Evolutionary conservation across 2,888 invertebrate species (phyloP).

Genomic region (Zele albiditarsus): DNA sequence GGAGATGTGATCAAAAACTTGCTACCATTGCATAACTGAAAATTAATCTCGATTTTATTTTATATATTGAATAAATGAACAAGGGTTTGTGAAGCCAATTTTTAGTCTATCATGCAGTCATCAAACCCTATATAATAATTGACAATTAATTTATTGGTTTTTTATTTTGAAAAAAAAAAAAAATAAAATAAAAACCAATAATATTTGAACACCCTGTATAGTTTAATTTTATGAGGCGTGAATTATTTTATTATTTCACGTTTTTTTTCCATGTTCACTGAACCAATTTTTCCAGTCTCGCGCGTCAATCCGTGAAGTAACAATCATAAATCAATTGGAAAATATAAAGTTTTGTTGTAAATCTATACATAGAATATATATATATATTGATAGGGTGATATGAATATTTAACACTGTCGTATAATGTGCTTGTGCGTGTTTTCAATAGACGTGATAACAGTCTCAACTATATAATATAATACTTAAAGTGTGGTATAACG

Average conservation of each 20-base stretch:
- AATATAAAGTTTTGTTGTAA: not conserved
- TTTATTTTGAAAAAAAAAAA: too few species aligned
- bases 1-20: too few species aligned
- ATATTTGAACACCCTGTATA: too few species aligned
- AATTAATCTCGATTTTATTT: too few species aligned
- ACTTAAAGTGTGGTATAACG: not conserved
- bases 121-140: too few species aligned
- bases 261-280: not conserved
- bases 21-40: too few species aligned
- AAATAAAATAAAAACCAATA: too few species aligned
- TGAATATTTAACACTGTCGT: not conserved
- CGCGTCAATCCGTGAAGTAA: not conserved
- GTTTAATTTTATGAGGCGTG: constrained; percentile 1
- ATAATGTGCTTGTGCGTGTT: not conserved
- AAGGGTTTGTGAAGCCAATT: too few species aligned
- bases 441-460: not conserved
- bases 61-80: too few species aligned
- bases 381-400: not conserved
- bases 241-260: not conserved
- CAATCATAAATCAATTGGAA: not conserved
- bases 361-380: not conserved
- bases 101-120: too few species aligned
- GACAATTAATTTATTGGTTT: too few species aligned
- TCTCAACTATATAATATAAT: not conserved
- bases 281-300: not conserved